phyloP scores from a whole-genome alignment of 2,113 vertebrate genomes.

The Macquaria ambigua region DNA sequence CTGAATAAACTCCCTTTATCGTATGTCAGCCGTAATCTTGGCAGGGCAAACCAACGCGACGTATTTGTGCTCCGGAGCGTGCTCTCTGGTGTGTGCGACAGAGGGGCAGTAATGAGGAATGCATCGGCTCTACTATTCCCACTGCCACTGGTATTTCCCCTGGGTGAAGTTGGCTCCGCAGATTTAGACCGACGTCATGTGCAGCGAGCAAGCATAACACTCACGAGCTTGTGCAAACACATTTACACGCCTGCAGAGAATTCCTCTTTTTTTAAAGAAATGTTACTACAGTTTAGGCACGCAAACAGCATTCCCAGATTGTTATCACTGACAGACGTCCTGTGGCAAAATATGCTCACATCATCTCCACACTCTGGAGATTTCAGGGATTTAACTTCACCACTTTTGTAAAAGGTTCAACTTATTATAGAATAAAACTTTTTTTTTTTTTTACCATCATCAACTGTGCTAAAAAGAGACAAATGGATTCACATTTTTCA shows the following conservation, averaged over 20 bases:
- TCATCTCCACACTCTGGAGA: background rate
- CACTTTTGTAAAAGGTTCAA: background rate
- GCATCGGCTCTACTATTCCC: slow-evolving; percentile 68
- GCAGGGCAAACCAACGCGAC: slow-evolving; percentile 22
- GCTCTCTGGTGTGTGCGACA: slow-evolving; percentile 74
- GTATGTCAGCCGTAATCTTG: slow-evolving; percentile 33
- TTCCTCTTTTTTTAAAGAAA: slow-evolving; percentile 19
- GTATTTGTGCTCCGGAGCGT: slow-evolving; percentile 58
- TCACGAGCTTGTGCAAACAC: slow-evolving; percentile 64
- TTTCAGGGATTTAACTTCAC: background rate
- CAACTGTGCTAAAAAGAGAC: background rate
- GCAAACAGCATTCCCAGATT: background rate
- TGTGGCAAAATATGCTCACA: background rate
- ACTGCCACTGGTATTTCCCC: slow-evolving; percentile 67
- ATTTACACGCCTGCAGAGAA: slow-evolving; percentile 44
- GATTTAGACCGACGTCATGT: slow-evolving; percentile 64
- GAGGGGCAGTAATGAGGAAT: slow-evolving; percentile 83
- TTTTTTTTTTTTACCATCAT: background rate
- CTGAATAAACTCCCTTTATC: slow-evolving; percentile 39
- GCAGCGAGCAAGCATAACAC: slow-evolving; percentile 64
- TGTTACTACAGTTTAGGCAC: background rate
- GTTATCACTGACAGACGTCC: background rate
- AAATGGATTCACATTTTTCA: background rate
- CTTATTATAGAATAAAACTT: background rate
- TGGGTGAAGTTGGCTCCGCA: slow-evolving; percentile 62